Base-by-base conservation (phyloP, 2,797 vertebrate genomes). In the Alectoris magna region DNA sequence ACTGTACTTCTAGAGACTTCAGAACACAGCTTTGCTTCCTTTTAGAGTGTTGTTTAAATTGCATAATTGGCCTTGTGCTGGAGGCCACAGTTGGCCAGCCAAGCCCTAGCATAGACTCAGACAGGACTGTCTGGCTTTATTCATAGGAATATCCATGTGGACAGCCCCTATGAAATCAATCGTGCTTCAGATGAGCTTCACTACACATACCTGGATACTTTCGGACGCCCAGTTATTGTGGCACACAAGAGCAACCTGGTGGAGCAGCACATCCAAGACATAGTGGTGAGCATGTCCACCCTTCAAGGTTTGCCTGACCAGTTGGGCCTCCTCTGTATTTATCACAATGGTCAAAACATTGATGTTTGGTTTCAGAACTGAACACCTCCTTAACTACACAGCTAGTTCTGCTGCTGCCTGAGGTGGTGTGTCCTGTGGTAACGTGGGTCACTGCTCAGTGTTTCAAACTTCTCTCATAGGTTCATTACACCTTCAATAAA, bases 201-300 rank as follows among this genome's bases (percentile, higher is more conserved):
- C 82, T 99, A 99, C 79, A 99, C 99, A 0, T 99, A 99, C 27
- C 97, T 99, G 96, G 99, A 99, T 95, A 99, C 99, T 1, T 99
- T 99, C 41, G 99, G 99, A 66, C 98, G 99, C 23, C 99, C 99
- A 0, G 99, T 99, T 91, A 98, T 99, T 75, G 98, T 99, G 11
- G 99, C 98, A 77, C 98, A 98, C 53, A 99, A 99, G 98, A 98
- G 63, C 90, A 99, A 99, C 82, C 97, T 99, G 95, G 99, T 99
- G 88, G 99, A 99, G 92, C 99, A 99, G 96, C 99, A 99, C 95
- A 99, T 99, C 95, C 99, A 99, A 96, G 99, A 99, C 94, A 97
- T 99, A 0, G 99, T 99, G 98, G 99, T 99, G 95, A 98, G 98
- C 66, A 4, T 77, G 38, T 29, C n/a, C 12, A 43, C 26, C 59